Evolutionary conservation across 1,140 invertebrate species (phyloP).

Genomic region (Metopolophium dirhodum): DNA sequence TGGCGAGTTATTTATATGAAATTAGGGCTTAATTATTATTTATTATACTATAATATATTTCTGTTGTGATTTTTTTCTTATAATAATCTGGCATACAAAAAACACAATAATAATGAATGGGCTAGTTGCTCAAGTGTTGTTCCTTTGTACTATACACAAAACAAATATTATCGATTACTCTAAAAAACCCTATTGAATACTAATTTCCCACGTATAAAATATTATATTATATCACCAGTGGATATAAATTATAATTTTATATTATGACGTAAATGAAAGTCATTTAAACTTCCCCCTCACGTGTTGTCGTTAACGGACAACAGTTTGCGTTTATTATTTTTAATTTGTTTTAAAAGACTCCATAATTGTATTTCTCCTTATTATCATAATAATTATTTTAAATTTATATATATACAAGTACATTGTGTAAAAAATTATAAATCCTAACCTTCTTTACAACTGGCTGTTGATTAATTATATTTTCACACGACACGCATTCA

Average conservation of each 20-base stretch:
- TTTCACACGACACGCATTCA: slow-evolving; percentile 31
- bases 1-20: background rate
- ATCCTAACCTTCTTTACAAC: slow-evolving; percentile 38
- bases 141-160: background rate
- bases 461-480: slow-evolving; percentile 37
- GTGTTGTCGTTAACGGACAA: background rate
- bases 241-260: background rate
- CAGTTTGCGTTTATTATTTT: slow-evolving; percentile 25
- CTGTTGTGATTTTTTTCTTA: background rate
- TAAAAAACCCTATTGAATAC: slow-evolving; percentile 24
- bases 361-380: slow-evolving; percentile 32
- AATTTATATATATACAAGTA: background rate
- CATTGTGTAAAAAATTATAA: slow-evolving; percentile 26
- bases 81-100: slow-evolving; percentile 21
- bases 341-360: slow-evolving; percentile 31
- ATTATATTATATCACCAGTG: background rate
- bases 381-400: slow-evolving; percentile 17
- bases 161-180: slow-evolving; percentile 18
- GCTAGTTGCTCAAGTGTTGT: slow-evolving; percentile 1
- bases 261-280: slow-evolving; percentile 19
- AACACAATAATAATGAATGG: background rate
- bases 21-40: background rate
- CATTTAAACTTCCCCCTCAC: slow-evolving; percentile 1
- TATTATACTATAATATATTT: slow-evolving; percentile 5
- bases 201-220: slow-evolving; percentile 27